Conservation (phyloP, 2,797 vertebrate genomes). For the Cirrhinus molitorella region DNA sequence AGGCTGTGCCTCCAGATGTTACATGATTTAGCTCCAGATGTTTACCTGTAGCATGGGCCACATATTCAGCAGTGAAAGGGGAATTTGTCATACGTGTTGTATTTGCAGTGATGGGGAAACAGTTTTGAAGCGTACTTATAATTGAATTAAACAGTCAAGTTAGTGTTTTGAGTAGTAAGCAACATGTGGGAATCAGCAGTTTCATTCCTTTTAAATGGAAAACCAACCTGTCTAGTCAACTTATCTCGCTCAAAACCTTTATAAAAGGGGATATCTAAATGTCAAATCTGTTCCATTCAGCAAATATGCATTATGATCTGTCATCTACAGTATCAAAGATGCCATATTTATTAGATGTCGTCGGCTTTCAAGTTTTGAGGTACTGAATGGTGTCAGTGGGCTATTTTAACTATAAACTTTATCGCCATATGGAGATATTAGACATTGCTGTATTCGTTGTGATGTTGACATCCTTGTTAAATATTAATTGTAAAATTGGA, state of each 20-base stretch:
- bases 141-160: background rate
- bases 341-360: background rate
- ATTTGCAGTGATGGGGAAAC: background rate
- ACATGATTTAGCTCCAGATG: conserved; percentile 50
- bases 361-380: background rate
- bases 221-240: background rate
- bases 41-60: conserved; percentile 37
- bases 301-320: too few relatives aligned
- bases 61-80: background rate
- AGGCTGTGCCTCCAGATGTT: conserved; percentile 38
- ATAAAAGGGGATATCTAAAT: too few relatives aligned
- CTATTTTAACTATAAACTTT: background rate
- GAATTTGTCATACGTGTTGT: background rate
- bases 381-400: background rate
- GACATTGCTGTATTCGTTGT: background rate
- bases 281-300: too few relatives aligned
- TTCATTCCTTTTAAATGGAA: background rate
- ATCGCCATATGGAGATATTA: background rate
- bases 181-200: too few relatives aligned
- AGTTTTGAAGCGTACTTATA: background rate
- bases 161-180: background rate
- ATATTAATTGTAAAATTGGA: conserved; percentile 40
- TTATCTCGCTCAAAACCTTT: too few relatives aligned
- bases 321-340: background rate
- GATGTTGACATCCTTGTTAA: conserved; percentile 16